Conservation (phyloP, 2,888 invertebrate species). For the Rugalucina vietnamica region DNA sequence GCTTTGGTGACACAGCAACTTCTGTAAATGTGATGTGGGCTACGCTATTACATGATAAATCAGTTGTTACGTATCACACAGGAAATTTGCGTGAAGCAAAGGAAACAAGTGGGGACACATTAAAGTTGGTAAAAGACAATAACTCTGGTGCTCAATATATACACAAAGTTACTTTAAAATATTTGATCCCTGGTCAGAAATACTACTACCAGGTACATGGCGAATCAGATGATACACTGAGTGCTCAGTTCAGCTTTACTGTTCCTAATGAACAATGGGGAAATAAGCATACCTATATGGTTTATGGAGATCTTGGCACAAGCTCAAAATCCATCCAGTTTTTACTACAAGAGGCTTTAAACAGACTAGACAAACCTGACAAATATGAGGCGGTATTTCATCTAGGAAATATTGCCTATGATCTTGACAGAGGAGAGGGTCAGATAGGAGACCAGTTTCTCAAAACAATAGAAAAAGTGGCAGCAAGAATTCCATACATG, state of each 20-base stretch:
- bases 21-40: conserved; percentile 76
- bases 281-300: conserved; percentile 75
- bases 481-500: conserved; percentile 81
- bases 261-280: conserved; percentile 71
- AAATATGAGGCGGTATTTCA: conserved; percentile 77
- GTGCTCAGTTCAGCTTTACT: conserved; percentile 78
- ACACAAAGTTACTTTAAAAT: conserved; percentile 70
- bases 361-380: conserved; percentile 24
- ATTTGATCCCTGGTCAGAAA: conserved; percentile 64
- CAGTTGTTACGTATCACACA: conserved; percentile 68
- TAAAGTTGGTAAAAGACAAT: conserved; percentile 64
- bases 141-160: conserved; percentile 69
- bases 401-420: conserved; percentile 81
- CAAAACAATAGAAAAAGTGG: conserved; percentile 75
- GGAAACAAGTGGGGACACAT: conserved; percentile 58
- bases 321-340: conserved; percentile 67
- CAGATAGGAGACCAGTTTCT: conserved; percentile 79
- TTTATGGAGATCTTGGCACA: conserved; percentile 81
- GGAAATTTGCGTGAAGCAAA: conserved; percentile 53
- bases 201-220: conserved; percentile 73
- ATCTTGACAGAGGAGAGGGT: conserved; percentile 76
- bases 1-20: conserved; percentile 66
- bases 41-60: conserved; percentile 60
- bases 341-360: conserved; percentile 72
- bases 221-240: conserved; percentile 55